Evolutionary conservation across 2,113 vertebrate species (phyloP), one percentile per base, ranked within the genome.

Genomic region (Pholis gunnellus): DNA sequence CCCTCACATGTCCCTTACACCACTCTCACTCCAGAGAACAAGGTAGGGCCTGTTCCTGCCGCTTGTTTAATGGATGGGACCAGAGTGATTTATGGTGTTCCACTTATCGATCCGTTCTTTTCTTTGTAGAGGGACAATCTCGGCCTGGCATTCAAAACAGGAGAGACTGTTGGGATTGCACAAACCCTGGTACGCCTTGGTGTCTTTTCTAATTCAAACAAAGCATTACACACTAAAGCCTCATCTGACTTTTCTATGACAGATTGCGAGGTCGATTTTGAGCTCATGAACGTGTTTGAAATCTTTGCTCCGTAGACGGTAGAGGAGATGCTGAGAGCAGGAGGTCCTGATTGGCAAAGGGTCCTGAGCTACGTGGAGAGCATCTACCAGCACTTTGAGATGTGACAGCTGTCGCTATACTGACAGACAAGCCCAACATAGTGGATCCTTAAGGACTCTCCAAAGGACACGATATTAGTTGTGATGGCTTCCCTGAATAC

Each of bases 341-440:
- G 95, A 7, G 95, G 95, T 50, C 96, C 96, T 6, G 95, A 96
- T 82, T 96, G 96, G 96, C 96, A 96, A 76, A 88, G 94, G 72
- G 95, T 96, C 68, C 91, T 96, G 92, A 93, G 89, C 78, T 96
- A 96, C 18, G 94, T 96, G 77, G 95, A 96, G 89, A 94, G 88
- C 78, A 94, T 96, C 75, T 96, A 96, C 88, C 91, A 93, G 25
- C 95, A 96, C 86, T 96, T 96, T 93, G 96, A 96, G 86, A 96
- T 95, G 93, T 96, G 89, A 86, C 54, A 0, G 25, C 29, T 40
- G 67, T 56, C 85, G 79, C 72, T 78, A 52, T 9, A 71, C 72
- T 22, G 48, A 72, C 36, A 9, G 46, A 73, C 56, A 31, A 36
- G 22, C 54, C 57, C 38, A 0, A 40, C 46, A 0, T 5, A 40